These are phyloP conservation scores for Phaethon lepturus DNA, from an alignment of 2,113 vertebrate species.

Conservation along the genomic window DNA sequence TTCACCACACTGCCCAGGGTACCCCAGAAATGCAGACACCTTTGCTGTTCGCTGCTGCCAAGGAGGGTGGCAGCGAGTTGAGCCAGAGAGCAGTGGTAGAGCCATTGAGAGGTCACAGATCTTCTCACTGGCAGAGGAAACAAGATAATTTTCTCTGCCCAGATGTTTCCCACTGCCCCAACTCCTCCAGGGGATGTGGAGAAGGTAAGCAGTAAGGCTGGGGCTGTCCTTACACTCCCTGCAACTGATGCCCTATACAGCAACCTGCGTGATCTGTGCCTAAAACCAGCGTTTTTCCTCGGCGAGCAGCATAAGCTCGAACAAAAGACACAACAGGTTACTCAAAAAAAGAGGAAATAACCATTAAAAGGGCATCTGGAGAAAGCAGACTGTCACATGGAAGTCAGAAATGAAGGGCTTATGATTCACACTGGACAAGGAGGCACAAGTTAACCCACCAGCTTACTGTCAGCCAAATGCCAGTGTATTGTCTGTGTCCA, in stretches of 20 bases:
- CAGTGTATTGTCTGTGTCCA: neutral
- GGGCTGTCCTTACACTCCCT: neutral
- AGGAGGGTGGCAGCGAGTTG: neutral
- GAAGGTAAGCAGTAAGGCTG: neutral
- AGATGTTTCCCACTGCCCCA: neutral
- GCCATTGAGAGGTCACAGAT: neutral
- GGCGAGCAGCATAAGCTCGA: neutral
- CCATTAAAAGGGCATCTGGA: neutral
- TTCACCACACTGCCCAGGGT: neutral
- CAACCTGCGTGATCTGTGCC: neutral
- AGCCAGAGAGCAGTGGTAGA: neutral
- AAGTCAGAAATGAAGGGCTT: neutral
- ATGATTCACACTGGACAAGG: neutral
- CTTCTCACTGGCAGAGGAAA: neutral
- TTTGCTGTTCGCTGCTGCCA: neutral
- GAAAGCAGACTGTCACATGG: neutral
- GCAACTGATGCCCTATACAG: neutral
- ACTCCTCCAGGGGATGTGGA: accelerated
- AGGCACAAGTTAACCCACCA: neutral
- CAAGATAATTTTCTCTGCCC: neutral
- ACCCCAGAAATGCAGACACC: neutral
- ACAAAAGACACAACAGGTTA: neutral
- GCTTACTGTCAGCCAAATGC: neutral
- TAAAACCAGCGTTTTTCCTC: neutral
- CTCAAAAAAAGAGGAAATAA: neutral